Base-by-base conservation (phyloP, 2,113 vertebrate genomes). In the Melozone crissalis region DNA sequence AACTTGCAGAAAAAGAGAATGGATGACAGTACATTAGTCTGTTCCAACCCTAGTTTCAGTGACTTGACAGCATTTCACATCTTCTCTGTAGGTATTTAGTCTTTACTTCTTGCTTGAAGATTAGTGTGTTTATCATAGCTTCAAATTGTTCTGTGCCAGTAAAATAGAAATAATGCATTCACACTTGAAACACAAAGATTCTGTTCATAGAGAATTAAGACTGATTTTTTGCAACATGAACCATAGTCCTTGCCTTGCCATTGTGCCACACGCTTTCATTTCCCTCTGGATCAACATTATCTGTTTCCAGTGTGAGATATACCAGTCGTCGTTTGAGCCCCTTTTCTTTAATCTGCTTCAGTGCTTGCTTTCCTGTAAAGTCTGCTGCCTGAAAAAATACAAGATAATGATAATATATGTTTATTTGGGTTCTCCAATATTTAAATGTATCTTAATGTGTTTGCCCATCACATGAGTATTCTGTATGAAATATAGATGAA, bases 261-360 rank as follows among this genome's bases (percentile, higher is more conserved):
- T 98, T 96, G 88, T 98, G 94, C 99, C 99, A 99, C 89, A 99
- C 90, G 18, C 99, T 99, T 96, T 99, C 99, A 74, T 99, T 99
- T 96, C 99, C 99, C 95, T 99, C 99, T 0, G 99, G 99, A 97
- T 99, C 99, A 6, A 99, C 94, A 2, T 99, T 82, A 39, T 99
- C 98, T 2, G 99, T 99, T 76, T 98, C 96, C 95, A 99, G 35
- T 7, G 97, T 98, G 94, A 99, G 98, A 97, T 99, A 99, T 1
- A 98, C 99, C 54, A 99, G 97, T 76, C 97, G 98, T 85, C 99
- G 98, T 86, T 94, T 98, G 94, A 99, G 97, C 31, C 99, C 99
- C 62, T 97, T 95, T 63, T 98, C 98, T 98, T 99, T 99, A 97
- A 99, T 99, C 94, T 98, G 97, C 97, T 97, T 98, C 97, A 99